Percentiles rank a stretch among this genome's conserved stretches.
These are phyloP conservation scores for Camponotus vicinus DNA, from an alignment of 1,140 invertebrate species.

Conservation along the genomic window DNA sequence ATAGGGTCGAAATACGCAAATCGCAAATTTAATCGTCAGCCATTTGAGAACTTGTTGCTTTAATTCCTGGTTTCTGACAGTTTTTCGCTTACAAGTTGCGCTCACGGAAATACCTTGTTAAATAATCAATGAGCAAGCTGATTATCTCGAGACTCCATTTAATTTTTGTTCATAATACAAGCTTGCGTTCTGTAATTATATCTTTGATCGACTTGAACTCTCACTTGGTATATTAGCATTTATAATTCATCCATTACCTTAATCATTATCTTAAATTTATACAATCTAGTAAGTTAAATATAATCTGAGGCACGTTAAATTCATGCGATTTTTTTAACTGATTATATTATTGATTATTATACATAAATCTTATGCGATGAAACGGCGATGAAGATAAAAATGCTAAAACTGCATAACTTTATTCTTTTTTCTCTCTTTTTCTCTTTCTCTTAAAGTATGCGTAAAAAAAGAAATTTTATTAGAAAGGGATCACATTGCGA, in stretches of 20 bases:
- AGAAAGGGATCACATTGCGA: background rate
- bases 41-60: conserved; percentile 34
- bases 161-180: conserved; percentile 17
- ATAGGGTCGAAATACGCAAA: background rate
- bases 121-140: conserved; percentile 33
- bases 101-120: conserved; percentile 35
- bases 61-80: conserved; percentile 13
- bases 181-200: conserved; percentile 8
- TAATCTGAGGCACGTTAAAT: background rate
- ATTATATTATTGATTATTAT: background rate
- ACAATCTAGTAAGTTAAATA: conserved; percentile 2
- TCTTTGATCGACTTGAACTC: background rate
- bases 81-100: conserved; percentile 16
- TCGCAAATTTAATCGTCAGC: conserved; percentile 7
- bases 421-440: no score
- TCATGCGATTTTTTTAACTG: background rate
- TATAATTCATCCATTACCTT: background rate
- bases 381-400: background rate
- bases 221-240: conserved; percentile 21
- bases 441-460: conserved; percentile 3
- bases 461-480: background rate
- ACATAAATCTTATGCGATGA: background rate
- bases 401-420: background rate
- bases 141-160: conserved; percentile 25
- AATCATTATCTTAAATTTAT: background rate